Base-by-base conservation (phyloP, 2,888 invertebrate species). In the Homarus gammarus region DNA sequence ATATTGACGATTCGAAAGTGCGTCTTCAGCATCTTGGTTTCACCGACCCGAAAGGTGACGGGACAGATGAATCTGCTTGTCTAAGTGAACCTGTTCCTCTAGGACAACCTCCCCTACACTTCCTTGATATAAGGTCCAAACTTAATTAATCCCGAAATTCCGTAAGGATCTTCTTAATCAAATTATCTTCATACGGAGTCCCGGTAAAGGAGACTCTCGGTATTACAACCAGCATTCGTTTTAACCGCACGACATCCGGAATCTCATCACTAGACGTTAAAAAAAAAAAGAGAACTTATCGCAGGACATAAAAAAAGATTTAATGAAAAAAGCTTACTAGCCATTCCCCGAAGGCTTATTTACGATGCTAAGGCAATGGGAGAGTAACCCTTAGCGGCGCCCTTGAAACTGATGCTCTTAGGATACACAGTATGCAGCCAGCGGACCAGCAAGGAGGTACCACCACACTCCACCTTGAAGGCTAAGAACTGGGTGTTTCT, bases 351-450 rank as follows among this genome's bases (percentile, higher is more conserved):
- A 85, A 85, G 85, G 77, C 70, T 73, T 51, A 49, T 85, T 49
- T 70, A 31, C 31, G 78, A 78, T n/a, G 78, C 38, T 61, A 38
- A 36, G 68, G 78, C 85, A 85, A 85, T 85, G 78, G 78, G 49
- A 85, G 70, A 85, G 68, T 78, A 78, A 78, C 78, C 85, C 85
- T 85, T 85, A 78, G 78, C 78, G 78, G 85, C 49, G 85, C 77
- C 85, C 85, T 85, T 85, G 85, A 85, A 85, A 85, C 85, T 85
- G 85, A 85, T 85, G 85, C 85, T 73, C 85, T 85, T 70, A 78
- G 70, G 85, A 78, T 85, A 85, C 78, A 78, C 49, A 68, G 68
- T 85, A 51, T 77, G 85, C 78, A 85, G 64, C 5, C 15, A 81
- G 40, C 40, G 38, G 79, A 33, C 15, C 22, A 18, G 61, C 33